These are phyloP conservation scores for Percopsis omiscomaycus DNA, from an alignment of 2,797 vertebrate genomes.

Conservation along the genomic window DNA sequence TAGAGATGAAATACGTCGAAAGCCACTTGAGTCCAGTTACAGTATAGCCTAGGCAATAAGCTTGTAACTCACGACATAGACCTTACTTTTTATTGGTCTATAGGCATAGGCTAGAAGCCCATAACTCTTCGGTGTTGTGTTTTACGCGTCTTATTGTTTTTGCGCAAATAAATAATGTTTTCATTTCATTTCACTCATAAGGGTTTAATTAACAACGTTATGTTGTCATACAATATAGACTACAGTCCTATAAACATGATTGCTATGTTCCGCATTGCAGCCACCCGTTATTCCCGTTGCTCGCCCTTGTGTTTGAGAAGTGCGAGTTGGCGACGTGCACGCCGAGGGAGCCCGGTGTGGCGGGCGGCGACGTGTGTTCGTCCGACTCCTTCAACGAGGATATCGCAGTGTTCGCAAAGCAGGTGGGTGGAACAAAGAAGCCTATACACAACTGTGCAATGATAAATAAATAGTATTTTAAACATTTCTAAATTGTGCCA, in stretches of 20 bases:
- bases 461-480: neutral
- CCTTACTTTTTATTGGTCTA: too few species aligned
- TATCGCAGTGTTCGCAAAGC: slow-evolving; percentile 94
- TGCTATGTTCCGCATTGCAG: slow-evolving; percentile 64
- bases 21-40: too few species aligned
- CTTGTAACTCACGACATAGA: too few species aligned
- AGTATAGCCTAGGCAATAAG: too few species aligned
- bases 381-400: slow-evolving; percentile 97
- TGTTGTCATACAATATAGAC: neutral
- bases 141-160: too few species aligned
- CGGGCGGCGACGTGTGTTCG: slow-evolving; percentile 92
- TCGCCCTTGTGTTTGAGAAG: slow-evolving; percentile 96
- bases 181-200: too few species aligned
- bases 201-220: neutral
- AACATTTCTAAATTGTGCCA: neutral
- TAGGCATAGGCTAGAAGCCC: too few species aligned
- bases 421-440: slow-evolving; percentile 73
- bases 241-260: neutral
- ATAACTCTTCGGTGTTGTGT: too few species aligned
- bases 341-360: slow-evolving; percentile 89
- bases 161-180: too few species aligned
- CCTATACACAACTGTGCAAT: neutral
- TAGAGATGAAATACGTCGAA: too few species aligned
- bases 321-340: slow-evolving; percentile 97
- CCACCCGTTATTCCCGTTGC: slow-evolving; percentile 92